Base-by-base conservation (phyloP, 2,797 vertebrate genomes). In the Sciurus carolinensis region DNA sequence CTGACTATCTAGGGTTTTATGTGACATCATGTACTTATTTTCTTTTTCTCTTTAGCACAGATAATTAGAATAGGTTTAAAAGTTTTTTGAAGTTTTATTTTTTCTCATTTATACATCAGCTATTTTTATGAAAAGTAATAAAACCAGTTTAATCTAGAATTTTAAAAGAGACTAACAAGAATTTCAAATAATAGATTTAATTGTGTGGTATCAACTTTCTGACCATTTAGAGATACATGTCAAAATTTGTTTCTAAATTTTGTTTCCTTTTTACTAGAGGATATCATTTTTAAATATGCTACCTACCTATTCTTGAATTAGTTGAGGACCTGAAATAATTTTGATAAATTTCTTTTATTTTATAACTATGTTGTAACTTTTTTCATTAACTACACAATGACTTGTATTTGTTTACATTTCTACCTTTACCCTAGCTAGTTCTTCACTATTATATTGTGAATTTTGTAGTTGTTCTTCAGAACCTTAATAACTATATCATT, bases 351-450 rank as follows among this genome's bases (percentile, higher is more conserved):
- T 2, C 5, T 73, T 26, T 50, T 75, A 69, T 67, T 85, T 64
- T 69, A 76, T 80, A 85, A 59, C 52, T 82, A 64, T 89, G 12
- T 57, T 73, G 7, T 47, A 44, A 36, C 90, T 86, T 71, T 47
- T 86, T 47, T 5, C 22, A 69, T 54, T 33, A 62, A 47, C 0
- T 69, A 4, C 42, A 80, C 47, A 54, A 67, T 66, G 52, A 20
- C 47, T 28, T 91, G 42, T 11, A 4, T 54, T 81, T 94, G 72
- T 85, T 84, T 94, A 50, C 47, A 62, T 73, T 91, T 73, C 39
- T 47, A 30, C 2, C 22, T 52, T 80, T 88, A 13, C 50, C 12
- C 24, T n/a, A 85, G 22, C 54, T 47, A 62, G 4, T 47, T 54
- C 26, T 76, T 85, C 75, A 39, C 44, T 75, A 71, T 24, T 39